Conservation (phyloP, 2,888 invertebrate species). For the Neoitamus cyanurus region DNA sequence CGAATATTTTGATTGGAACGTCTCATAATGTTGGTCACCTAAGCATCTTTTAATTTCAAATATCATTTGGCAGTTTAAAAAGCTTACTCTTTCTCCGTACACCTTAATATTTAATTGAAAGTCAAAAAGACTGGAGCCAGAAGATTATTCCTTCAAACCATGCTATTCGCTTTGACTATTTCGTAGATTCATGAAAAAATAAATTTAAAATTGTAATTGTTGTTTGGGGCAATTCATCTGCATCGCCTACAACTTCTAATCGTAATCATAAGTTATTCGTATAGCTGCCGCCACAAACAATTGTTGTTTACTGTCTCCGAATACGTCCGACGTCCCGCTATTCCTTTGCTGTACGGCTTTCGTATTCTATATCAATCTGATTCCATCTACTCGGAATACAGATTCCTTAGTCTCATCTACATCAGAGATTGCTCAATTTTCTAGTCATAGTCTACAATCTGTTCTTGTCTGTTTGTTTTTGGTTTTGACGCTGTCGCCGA, state of each 20-base stretch:
- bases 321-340: neutral
- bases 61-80: too few relatives aligned
- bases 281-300: neutral
- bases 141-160: neutral
- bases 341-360: conserved; percentile 10
- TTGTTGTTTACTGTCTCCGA: conserved; percentile 12
- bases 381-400: conserved; percentile 1
- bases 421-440: conserved; percentile 17
- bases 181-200: conserved; percentile 6
- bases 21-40: too few relatives aligned
- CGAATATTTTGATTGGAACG: too few relatives aligned
- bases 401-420: conserved; percentile 14
- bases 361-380: neutral
- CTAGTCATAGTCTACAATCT: neutral
- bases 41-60: too few relatives aligned
- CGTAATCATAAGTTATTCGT: conserved; percentile 20
- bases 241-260: conserved; percentile 18
- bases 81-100: too few relatives aligned
- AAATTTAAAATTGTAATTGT: conserved; percentile 29
- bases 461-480: neutral
- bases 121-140: neutral
- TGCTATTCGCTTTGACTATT: neutral
- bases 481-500: conserved; percentile 18
- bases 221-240: neutral
- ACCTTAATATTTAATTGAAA: too few relatives aligned